Conservation (phyloP, 2,888 invertebrate genomes). For the Mellilla xanthometata region DNA sequence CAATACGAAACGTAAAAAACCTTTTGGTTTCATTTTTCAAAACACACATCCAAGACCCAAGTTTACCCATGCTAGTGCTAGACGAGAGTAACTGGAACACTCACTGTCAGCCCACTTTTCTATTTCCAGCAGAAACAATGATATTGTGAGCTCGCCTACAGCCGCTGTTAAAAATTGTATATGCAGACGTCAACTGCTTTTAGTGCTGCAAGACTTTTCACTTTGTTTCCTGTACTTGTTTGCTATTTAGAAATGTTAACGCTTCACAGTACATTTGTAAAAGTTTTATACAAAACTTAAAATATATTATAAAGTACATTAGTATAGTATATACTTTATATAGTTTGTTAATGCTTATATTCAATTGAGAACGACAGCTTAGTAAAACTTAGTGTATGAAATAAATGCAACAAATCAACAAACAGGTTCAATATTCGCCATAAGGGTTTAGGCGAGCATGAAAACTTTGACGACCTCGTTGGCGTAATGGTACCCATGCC, state of each 20-base stretch:
- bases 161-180: conserved; percentile 35
- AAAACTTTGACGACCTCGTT: too few species aligned
- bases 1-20: too few species aligned
- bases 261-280: not conserved
- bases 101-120: conserved; percentile 42
- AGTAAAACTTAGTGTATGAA: too few species aligned
- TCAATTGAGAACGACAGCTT: too few species aligned
- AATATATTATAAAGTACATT: too few species aligned
- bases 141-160: conserved; percentile 45
- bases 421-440: too few species aligned
- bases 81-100: conserved; percentile 45
- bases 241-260: conserved; percentile 8
- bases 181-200: conserved; percentile 30
- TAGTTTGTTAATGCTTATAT: too few species aligned
- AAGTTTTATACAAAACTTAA: too few species aligned
- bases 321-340: too few species aligned
- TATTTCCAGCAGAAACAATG: conserved; percentile 52
- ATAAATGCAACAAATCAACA: too few species aligned
- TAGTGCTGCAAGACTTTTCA: conserved; percentile 30
- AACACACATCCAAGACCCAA: not conserved
- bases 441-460: too few species aligned
- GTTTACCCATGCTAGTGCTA: conserved; percentile 15
- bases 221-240: conserved; percentile 28
- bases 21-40: not conserved
- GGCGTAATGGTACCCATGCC: too few species aligned